Conservation (phyloP, 2,797 vertebrate genomes). For the Chiroxiphia lanceolata region DNA sequence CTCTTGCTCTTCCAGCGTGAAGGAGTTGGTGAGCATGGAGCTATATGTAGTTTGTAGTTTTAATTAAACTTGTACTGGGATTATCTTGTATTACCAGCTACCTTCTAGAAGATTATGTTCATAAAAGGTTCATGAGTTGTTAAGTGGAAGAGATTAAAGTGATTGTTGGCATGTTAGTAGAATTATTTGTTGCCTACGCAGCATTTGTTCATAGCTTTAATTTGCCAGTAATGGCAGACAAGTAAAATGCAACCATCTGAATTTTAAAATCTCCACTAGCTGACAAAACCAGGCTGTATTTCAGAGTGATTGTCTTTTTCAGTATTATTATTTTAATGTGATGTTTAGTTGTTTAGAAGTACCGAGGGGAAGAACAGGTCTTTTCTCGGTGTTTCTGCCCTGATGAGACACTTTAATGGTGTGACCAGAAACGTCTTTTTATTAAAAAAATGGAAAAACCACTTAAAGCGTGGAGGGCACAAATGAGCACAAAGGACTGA, state of each 20-base stretch:
- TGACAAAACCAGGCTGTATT: constrained; percentile 1
- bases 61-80: constrained; percentile 67
- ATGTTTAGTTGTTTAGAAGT: not conserved
- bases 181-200: constrained; percentile 52
- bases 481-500: not conserved
- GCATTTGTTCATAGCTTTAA: constrained; percentile 42
- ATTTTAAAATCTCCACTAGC: not conserved
- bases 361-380: not conserved
- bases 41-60: constrained; percentile 50
- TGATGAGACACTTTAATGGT: not conserved
- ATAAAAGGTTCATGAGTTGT: constrained; percentile 63
- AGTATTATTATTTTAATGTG: not conserved
- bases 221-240: constrained; percentile 51
- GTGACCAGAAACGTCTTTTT: not conserved
- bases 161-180: constrained; percentile 32
- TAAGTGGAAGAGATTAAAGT: constrained; percentile 64
- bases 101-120: constrained; percentile 55
- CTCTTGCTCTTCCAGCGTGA: constrained; percentile 32
- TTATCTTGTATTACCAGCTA: constrained; percentile 64
- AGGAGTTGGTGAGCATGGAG: constrained; percentile 33
- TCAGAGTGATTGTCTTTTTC: not conserved
- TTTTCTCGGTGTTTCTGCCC: not conserved
- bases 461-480: not conserved
- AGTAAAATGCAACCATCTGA: constrained; percentile 33
- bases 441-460: not conserved